phyloP scores from a whole-genome alignment of 1,140 invertebrate genomes.

The Drosophila parvula region DNA sequence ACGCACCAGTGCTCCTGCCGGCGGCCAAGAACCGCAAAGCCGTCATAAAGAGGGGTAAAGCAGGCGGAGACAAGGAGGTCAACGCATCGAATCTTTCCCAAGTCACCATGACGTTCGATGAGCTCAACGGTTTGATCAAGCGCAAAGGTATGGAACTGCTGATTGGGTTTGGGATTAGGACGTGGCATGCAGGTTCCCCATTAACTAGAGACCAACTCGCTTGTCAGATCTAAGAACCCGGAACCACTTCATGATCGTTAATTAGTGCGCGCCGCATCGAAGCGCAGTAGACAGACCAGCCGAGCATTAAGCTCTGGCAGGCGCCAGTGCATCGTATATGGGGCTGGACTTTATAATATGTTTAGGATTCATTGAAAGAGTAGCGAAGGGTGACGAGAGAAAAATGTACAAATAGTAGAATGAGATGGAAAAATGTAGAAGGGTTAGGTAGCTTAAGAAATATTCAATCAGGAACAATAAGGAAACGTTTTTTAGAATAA shows the following conservation, averaged over 20 bases:
- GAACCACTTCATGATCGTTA: conserved; percentile 51
- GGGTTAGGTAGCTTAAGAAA: not conserved
- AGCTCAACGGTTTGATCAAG: conserved; percentile 64
- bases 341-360: conserved; percentile 16
- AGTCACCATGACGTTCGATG: conserved; percentile 60
- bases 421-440: not conserved
- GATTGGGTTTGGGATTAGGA: not conserved
- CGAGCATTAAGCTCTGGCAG: conserved; percentile 48
- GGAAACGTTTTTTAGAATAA: not conserved
- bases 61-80: conserved; percentile 9
- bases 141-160: conserved; percentile 54
- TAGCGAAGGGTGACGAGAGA: conserved; percentile 31
- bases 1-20: conserved; percentile 45
- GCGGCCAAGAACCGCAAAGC: conserved; percentile 2
- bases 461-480: not conserved
- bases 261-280: conserved; percentile 46
- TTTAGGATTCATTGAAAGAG: not conserved
- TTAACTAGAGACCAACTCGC: conserved; percentile 43
- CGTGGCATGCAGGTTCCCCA: conserved; percentile 45
- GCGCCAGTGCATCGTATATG: conserved; percentile 22
- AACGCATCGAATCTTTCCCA: conserved; percentile 23
- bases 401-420: not conserved
- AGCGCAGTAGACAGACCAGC: conserved; percentile 50
- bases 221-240: conserved; percentile 43
- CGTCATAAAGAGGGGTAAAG: conserved; percentile 12